Conservation (phyloP, 2,797 vertebrate genomes). For the Onychomys leucogaster region DNA sequence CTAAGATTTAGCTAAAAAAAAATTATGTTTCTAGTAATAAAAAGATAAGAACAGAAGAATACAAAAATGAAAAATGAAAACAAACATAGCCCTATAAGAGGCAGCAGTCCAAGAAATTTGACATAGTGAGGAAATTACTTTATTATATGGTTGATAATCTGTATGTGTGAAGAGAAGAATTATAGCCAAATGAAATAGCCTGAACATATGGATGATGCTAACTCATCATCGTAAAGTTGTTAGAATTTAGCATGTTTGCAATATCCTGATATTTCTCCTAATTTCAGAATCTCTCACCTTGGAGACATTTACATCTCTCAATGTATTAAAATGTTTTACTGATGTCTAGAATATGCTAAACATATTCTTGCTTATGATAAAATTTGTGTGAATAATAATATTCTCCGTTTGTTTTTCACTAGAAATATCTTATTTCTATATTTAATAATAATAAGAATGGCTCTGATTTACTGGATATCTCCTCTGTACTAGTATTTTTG, state of each 20-base stretch:
- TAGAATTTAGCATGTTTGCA: slow-evolving; percentile 30
- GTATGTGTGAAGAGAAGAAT: not conserved
- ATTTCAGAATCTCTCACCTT: not conserved
- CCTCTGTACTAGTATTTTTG: not conserved
- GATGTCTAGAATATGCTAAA: not conserved
- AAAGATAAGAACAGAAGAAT: not conserved
- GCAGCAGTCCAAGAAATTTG: not conserved
- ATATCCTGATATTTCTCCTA: not conserved
- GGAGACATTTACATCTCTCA: not conserved
- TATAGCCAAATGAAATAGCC: slow-evolving; percentile 1
- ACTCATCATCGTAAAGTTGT: not conserved
- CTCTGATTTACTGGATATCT: not conserved
- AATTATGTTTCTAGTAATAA: not conserved
- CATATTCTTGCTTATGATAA: slow-evolving; percentile 15
- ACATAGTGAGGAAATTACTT: not conserved
- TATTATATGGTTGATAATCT: slow-evolving; percentile 26
- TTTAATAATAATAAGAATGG: not conserved
- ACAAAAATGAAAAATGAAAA: not conserved
- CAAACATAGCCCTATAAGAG: not conserved
- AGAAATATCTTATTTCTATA: not conserved
- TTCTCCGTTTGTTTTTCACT: not conserved
- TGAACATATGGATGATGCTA: not conserved
- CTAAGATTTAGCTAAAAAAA: not conserved
- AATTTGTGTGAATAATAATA: not conserved
- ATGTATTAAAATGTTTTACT: slow-evolving; percentile 39